Conservation (phyloP, 1,140 invertebrate genomes). For the Asbolus verrucosus region DNA sequence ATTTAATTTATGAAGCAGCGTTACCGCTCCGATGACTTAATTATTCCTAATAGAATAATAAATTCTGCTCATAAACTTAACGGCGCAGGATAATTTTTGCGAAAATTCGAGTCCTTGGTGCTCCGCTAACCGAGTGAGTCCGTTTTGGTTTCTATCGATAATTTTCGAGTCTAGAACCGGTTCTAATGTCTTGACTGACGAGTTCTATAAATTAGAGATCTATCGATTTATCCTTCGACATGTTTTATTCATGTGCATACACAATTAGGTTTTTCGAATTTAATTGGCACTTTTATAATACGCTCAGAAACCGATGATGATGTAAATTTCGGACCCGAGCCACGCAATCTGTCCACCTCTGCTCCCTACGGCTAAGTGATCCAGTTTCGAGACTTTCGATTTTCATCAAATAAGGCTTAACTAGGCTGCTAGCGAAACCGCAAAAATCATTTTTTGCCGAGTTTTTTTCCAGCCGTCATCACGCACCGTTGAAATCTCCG, state of each 20-base stretch:
- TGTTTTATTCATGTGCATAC: constrained; percentile 32
- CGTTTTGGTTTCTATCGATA: background rate
- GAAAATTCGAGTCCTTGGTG: constrained; percentile 8
- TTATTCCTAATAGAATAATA: constrained; percentile 23
- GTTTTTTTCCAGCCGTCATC: background rate
- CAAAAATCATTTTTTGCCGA: too few species aligned
- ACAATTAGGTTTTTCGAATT: constrained; percentile 16
- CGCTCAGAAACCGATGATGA: too few species aligned
- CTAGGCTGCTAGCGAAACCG: too few species aligned
- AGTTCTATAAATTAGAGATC: constrained; percentile 30
- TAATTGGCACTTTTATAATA: constrained; percentile 34
- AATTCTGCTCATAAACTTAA: constrained; percentile 21
- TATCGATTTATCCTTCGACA: constrained; percentile 1
- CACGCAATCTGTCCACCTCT: too few species aligned
- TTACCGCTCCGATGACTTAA: constrained; percentile 24
- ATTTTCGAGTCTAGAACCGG: background rate
- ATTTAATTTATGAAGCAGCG: too few species aligned
- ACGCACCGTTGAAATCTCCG: constrained; percentile 28
- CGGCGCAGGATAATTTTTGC: background rate
- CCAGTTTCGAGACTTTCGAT: constrained; percentile 12
- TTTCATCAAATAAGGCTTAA: background rate
- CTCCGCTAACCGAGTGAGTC: constrained; percentile 24
- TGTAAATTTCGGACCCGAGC: too few species aligned
- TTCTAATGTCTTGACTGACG: background rate
- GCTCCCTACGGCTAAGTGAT: too few species aligned